These are phyloP conservation scores for Nephotettix cincticeps DNA, from an alignment of 1,140 invertebrate genomes.

Conservation along the genomic window DNA sequence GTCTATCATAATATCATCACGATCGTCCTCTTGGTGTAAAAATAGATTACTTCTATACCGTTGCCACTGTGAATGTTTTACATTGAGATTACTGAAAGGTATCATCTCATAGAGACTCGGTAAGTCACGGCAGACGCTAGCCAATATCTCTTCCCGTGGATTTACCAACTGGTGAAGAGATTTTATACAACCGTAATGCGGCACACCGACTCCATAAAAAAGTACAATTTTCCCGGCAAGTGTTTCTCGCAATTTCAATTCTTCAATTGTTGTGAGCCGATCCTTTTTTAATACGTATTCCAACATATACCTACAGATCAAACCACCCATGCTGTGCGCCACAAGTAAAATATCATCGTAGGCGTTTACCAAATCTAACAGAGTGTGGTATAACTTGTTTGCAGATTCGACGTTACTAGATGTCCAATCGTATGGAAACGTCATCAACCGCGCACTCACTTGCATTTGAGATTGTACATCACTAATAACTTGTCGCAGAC, in stretches of 20 bases:
- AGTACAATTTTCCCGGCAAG: neutral
- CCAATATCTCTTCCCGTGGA: neutral
- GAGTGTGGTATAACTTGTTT: too few relatives aligned
- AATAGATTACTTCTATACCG: neutral
- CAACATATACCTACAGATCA: constrained; percentile 3
- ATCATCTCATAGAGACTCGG: neutral
- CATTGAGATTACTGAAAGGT: too few relatives aligned
- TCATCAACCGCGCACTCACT: too few relatives aligned
- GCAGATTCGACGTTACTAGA: neutral
- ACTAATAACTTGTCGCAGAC: neutral
- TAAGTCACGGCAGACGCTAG: neutral
- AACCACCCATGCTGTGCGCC: constrained; percentile 10
- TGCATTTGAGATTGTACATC: neutral
- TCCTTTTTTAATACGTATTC: neutral
- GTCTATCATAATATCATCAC: neutral
- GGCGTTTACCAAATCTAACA: neutral
- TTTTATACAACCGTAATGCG: neutral
- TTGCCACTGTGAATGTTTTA: neutral
- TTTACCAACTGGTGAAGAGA: neutral
- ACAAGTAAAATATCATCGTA: neutral
- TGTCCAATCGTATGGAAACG: constrained; percentile 7
- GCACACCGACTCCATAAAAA: neutral
- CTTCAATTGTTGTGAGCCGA: neutral
- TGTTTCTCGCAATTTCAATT: too few relatives aligned
- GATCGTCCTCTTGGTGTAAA: neutral